Percentiles rank a stretch among this genome's conserved stretches.
These are phyloP conservation scores for Papilio polyxenes DNA, from an alignment of 1,140 invertebrate genomes.

Conservation along the genomic window DNA sequence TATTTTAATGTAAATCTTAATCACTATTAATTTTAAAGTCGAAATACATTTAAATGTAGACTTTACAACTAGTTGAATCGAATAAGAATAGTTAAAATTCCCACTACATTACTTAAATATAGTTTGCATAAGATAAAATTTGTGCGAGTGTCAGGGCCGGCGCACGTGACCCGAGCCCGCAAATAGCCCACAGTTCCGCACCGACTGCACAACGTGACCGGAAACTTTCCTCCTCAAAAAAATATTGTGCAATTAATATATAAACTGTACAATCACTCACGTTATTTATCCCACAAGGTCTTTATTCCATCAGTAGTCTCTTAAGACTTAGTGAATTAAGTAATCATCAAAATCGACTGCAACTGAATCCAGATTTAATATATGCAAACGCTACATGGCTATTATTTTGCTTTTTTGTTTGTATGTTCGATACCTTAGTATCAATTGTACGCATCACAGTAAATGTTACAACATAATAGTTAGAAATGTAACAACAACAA, in stretches of 20 bases:
- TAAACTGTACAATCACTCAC: background rate
- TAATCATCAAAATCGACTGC: too few species aligned
- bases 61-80: background rate
- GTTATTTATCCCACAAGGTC: background rate
- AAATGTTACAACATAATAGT: too few species aligned
- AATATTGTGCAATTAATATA: slow-evolving; percentile 4
- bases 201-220: slow-evolving; percentile 24
- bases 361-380: too few species aligned
- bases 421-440: too few species aligned
- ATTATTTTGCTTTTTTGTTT: too few species aligned
- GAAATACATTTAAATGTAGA: background rate
- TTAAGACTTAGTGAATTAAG: too few species aligned
- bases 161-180: slow-evolving; percentile 53
- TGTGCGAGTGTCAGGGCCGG: slow-evolving; percentile 45
- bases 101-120: slow-evolving; percentile 12
- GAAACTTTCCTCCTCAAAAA: slow-evolving; percentile 21
- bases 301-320: background rate
- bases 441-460: too few species aligned
- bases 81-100: background rate
- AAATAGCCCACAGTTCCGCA: slow-evolving; percentile 39
- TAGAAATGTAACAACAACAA: too few species aligned
- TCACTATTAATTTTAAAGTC: background rate
- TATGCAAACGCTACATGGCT: too few species aligned
- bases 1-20: background rate
- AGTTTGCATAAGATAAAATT: slow-evolving; percentile 43